phyloP scores from a whole-genome alignment of 2,888 invertebrate species.

The Podotricha telesiphe region DNA sequence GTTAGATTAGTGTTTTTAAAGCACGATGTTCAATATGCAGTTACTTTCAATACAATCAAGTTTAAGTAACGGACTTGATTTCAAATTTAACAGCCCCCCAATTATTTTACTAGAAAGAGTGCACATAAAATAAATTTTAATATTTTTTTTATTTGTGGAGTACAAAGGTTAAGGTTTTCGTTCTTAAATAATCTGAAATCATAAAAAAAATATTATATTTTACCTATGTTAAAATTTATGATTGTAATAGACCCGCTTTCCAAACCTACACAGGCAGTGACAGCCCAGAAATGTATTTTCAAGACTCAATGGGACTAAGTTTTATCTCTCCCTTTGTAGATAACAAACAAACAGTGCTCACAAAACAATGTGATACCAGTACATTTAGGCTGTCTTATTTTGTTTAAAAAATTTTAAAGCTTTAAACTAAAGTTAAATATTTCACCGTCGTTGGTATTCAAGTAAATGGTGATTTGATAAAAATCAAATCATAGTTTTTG shows the following conservation, averaged over 20 bases:
- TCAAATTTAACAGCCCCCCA: neutral
- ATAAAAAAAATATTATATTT: neutral
- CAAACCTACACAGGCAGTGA: constrained; percentile 26
- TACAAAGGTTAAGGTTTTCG: too few species aligned
- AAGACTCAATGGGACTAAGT: constrained; percentile 33
- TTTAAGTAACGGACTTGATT: neutral
- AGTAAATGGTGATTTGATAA: neutral
- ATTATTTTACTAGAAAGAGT: too few species aligned
- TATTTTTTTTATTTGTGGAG: too few species aligned
- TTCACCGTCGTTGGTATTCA: neutral
- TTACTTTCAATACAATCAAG: neutral
- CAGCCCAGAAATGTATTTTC: constrained; percentile 34
- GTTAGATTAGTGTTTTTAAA: neutral
- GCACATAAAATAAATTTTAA: too few species aligned
- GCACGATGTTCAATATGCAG: too few species aligned
- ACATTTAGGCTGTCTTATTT: constrained; percentile 6
- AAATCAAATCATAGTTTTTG: constrained; percentile 13
- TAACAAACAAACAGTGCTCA: constrained; percentile 33
- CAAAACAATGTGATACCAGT: constrained; percentile 14
- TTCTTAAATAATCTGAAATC: too few species aligned
- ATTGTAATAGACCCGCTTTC: constrained; percentile 23
- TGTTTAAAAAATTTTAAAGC: neutral
- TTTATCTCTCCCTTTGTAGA: constrained; percentile 39
- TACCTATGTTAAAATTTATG: constrained; percentile 4
- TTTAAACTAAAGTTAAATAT: neutral